Evolutionary conservation across 2,888 invertebrate species (phyloP), one percentile per base, ranked within the genome.

Genomic region (Tachina fera): DNA sequence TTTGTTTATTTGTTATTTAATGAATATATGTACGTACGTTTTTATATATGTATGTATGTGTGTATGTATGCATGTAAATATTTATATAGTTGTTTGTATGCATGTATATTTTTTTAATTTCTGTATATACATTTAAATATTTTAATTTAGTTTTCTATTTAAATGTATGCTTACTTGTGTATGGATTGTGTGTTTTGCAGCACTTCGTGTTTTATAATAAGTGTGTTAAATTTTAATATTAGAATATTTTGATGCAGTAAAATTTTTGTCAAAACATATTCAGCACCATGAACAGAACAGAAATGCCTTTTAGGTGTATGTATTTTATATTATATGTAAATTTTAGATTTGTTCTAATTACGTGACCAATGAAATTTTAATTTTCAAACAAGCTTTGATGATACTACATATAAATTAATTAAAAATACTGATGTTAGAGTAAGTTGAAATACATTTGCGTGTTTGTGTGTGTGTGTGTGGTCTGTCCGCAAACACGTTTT

Each of bases 161-260:
- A 14, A 63, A 22, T 8, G 41, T 14, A 76, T 45, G 22, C 22
- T 11, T 47, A 22, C 63, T 22, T 51, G 0, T 56, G 8, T 41
- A 43, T 43, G 53, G 47, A 31, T n/a, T 31, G 31, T 31, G 47
- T 47, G 43, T 31, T 6, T 51, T 63, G 51, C 63, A 65, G 43
- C 43, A 49, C 13, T 51, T 78, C 47, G 49, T 68, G 53, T 70
- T 51, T n/a, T 45, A 60, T 70, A 31, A 31, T 31, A 31, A 31
- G 75, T 81, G 75, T 81, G 51, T 81, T 75, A 74, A 75, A 79
- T 68, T 81, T 68, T 75, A 81, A 81, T 81, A 60, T 31, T 68
- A 68, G 3, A 51, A 39, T 53, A 56, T 81, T 43, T 60, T 51
- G 39, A 53, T 63, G 78, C 51, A 39, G 51, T 79, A 16, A 51